phyloP scores from a whole-genome alignment of 1,140 invertebrate genomes.

The Drosophila ambigua region DNA sequence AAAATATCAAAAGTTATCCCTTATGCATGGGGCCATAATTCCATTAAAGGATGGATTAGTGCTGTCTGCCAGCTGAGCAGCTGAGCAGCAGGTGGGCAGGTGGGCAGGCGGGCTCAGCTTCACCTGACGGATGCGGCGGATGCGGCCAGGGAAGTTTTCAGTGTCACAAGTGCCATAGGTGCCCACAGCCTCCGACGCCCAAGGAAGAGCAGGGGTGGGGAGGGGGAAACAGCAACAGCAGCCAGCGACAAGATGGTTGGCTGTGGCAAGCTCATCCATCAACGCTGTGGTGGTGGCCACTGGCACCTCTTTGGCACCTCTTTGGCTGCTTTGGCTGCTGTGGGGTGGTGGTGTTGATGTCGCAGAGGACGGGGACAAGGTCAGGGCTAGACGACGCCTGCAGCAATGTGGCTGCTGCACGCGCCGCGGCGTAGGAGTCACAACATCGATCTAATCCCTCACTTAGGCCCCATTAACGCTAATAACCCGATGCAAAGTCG shows the following conservation, averaged over 20 bases:
- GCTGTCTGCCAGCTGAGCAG: neutral
- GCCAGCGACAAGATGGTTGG: neutral
- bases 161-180: constrained; percentile 54
- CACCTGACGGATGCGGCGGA: constrained; percentile 8
- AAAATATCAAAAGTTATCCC: constrained; percentile 64
- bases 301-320: too few species aligned
- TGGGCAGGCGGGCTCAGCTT: neutral
- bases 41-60: constrained; percentile 41
- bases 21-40: constrained; percentile 49
- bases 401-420: constrained; percentile 11
- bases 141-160: constrained; percentile 44
- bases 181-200: neutral
- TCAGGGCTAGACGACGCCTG: neutral
- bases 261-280: too few species aligned
- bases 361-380: neutral
- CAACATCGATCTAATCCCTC: constrained; percentile 68
- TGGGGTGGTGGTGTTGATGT: too few species aligned
- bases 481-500: constrained; percentile 66
- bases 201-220: constrained; percentile 4
- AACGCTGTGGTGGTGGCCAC: too few species aligned
- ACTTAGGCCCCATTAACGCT: constrained; percentile 67
- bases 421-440: constrained; percentile 44
- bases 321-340: too few species aligned
- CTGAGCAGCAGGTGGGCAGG: neutral
- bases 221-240: constrained; percentile 11